phyloP scores from a whole-genome alignment of 2,113 vertebrate species.

The Typhlomys cinereus region DNA sequence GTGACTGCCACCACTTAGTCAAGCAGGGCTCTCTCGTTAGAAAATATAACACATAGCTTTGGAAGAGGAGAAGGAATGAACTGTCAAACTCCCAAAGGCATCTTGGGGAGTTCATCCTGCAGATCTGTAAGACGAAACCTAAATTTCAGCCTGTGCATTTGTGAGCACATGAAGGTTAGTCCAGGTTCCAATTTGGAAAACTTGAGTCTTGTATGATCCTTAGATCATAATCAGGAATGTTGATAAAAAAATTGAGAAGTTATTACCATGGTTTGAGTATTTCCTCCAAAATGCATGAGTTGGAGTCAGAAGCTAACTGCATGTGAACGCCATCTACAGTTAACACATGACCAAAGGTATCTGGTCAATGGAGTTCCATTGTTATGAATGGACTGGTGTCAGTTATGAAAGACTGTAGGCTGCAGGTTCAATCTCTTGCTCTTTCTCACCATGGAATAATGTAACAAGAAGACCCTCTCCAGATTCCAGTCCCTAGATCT shows the following conservation, averaged over 20 bases:
- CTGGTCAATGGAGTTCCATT: not conserved
- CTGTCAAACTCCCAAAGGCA: not conserved
- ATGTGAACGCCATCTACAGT: not conserved
- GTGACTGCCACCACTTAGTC: not conserved
- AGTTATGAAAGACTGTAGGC: not conserved
- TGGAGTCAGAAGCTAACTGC: not conserved
- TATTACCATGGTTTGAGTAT: not conserved
- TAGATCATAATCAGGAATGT: conserved; percentile 7
- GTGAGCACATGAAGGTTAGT: not conserved
- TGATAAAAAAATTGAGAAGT: not conserved
- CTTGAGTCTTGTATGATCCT: not conserved
- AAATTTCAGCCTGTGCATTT: not conserved
- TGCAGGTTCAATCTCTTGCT: not conserved
- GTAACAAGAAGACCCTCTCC: not conserved
- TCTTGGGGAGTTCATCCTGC: not conserved
- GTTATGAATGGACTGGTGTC: not conserved
- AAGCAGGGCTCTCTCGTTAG: conserved; percentile 10
- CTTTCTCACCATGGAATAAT: not conserved
- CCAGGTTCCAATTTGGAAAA: not conserved
- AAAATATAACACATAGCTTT: not conserved
- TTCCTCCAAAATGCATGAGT: not conserved
- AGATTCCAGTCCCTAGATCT: not conserved
- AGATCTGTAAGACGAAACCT: not conserved
- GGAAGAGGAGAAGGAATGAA: not conserved
- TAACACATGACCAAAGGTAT: not conserved